Evolutionary conservation across 1,140 invertebrate species (phyloP), one percentile per base, ranked within the genome.

Genomic region (Nixonia krombeini): DNA sequence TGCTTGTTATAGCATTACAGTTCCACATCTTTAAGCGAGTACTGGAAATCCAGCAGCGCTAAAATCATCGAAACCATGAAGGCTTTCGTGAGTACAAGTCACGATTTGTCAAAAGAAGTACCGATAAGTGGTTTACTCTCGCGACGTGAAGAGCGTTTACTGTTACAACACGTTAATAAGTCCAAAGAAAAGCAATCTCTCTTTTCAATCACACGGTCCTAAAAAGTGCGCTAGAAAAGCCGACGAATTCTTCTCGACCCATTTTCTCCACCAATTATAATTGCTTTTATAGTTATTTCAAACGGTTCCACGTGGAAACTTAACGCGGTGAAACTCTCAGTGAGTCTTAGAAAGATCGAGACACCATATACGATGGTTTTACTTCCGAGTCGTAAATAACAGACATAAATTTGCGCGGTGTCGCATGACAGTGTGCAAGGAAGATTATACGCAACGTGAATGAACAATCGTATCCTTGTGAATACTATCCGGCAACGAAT

Each of bases 11-110:
- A 46, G 74, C 79, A 72, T 66, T 74, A 69, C 73, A 79, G 55
- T 75, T 63, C 61, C 47, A 68, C 63, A 72, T 62, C 65, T 72
- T 74, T 72, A 42, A 73, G 76, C 76, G 78, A 79, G 62, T 70
- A 73, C 81, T 79, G 73, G 74, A 65, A 66, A 49, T 31, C 75
- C 70, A 79, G 76, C 74, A 79, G 74, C 62, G 78, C 77, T 41
- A 45, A 69, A 17, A 12, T 12, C 35, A 42, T 42, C 33, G 52
- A 66, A 65, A 55, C 28, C 72, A 83, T 84, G 80, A 80, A 67
- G 50, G 57, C 42, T 21, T 58, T 79, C 42, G 80, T 83, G 38
- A 80, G 80, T 77, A 79, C 33, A 49, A 52, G 8, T 9, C 29
- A 12, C 9, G 6, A 21, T 2, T 21, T 3, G 6, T 6, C 10